Evolutionary conservation across 2,113 vertebrate genomes (phyloP).

Genomic region (Salvator merianae): DNA sequence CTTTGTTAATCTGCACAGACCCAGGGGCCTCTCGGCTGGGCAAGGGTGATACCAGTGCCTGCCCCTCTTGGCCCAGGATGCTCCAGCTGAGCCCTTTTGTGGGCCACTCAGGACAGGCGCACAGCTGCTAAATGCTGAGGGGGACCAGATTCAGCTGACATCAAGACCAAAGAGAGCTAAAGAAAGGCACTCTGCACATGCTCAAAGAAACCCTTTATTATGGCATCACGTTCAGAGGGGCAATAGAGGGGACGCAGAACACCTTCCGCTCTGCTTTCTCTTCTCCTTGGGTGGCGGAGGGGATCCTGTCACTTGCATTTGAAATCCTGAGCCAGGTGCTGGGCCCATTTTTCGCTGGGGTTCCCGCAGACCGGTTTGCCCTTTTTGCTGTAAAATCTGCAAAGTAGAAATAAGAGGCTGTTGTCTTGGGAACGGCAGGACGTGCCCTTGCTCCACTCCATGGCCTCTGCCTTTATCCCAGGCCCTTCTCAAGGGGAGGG

Average conservation of each 20-base stretch:
- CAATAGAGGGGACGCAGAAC: neutral
- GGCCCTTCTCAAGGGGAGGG: too few relatives aligned
- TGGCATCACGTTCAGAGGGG: neutral
- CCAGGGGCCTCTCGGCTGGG: too few relatives aligned
- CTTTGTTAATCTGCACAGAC: too few relatives aligned
- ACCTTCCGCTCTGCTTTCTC: neutral
- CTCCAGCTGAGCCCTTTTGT: too few relatives aligned
- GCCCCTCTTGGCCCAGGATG: too few relatives aligned
- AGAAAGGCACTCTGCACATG: neutral
- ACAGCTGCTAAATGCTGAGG: too few relatives aligned
- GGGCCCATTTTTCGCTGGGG: neutral
- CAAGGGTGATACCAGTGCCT: too few relatives aligned
- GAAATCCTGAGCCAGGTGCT: neutral
- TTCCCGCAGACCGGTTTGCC: rapidly evolving
- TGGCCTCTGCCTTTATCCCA: too few relatives aligned
- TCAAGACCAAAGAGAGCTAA: too few relatives aligned
- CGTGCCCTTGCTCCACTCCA: too few relatives aligned
- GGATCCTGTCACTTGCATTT: neutral
- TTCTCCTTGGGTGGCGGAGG: neutral
- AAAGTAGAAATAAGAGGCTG: neutral
- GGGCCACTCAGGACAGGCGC: too few relatives aligned
- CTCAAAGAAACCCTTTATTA: neutral
- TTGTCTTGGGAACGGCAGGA: neutral
- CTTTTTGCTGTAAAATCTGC: neutral
- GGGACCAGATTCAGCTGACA: too few relatives aligned